Base-by-base conservation (phyloP, 2,888 invertebrate species). In the Lasioglossum leucozonium region DNA sequence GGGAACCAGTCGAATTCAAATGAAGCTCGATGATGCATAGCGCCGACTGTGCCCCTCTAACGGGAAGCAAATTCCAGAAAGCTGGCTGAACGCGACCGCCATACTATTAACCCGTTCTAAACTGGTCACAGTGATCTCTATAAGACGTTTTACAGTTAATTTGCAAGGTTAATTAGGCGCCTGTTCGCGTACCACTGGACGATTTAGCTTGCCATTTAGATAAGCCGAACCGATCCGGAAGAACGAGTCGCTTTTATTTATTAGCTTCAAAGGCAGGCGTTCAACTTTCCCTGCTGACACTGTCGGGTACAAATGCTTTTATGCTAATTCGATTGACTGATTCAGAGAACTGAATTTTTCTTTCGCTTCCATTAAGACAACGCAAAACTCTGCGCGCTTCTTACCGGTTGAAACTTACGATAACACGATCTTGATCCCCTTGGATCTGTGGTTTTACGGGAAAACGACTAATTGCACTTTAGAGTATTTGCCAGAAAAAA, bases 11-110 rank as follows among this genome's bases (percentile, higher is more conserved):
- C 82, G 67, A 87, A 87, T 87, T 83, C 83, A 83, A 85, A 22
- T 22, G 6, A 51, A 18, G 8, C 51, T 8, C 51, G 51, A 51
- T 65, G 79, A 26, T 71, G 40, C 81, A 80, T 76, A 72, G 78
- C 18, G 83, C 65, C 82, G 77, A 77, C 77, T 79, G n/a, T n/a
- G 72, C 74, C n/a, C 65, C 78, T 55, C 81, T 91, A 91, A 91
- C 91, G 91, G 91, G 88, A 91, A 91, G 74, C 74, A 79, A 86
- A 91, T 91, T 91, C 90, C 91, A 87, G 84, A 89, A 91, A 90
- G 87, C 90, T 88, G 86, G 89, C 86, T 86, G 87, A 84, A 88
- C 85, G 73, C 78, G 58, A 47, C 72, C 44, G 77, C 75, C 78
- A 77, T 79, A 78, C 78, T 79, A 82, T 85, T 78, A 73, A 77